Percentiles rank a stretch among this genome's conserved stretches.
Conservation (phyloP, 1,140 invertebrate species). For the Drosophila bocqueti region DNA sequence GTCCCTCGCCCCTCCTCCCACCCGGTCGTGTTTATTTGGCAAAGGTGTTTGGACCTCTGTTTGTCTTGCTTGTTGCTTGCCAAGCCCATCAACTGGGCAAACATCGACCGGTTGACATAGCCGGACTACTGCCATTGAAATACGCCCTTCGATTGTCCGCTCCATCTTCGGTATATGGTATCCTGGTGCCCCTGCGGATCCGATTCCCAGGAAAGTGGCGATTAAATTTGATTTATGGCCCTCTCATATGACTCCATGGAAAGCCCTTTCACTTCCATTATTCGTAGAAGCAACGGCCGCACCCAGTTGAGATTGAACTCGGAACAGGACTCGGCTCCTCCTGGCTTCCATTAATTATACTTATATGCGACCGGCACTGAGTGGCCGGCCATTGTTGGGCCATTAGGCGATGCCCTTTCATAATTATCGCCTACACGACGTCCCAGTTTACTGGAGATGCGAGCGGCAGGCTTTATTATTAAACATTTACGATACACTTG, state of each 20-base stretch:
- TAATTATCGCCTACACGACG: constrained; percentile 29
- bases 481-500: constrained; percentile 52
- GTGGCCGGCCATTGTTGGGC: constrained; percentile 8
- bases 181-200: not conserved
- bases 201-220: constrained; percentile 17
- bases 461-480: constrained; percentile 52
- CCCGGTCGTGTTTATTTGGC: constrained; percentile 20
- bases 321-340: not conserved
- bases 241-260: constrained; percentile 4
- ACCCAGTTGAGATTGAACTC: constrained; percentile 8
- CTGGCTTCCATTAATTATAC: constrained; percentile 37
- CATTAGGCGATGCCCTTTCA: constrained; percentile 39
- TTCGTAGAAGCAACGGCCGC: constrained; percentile 3
- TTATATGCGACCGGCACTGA: constrained; percentile 2
- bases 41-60: constrained; percentile 44
- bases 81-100: constrained; percentile 40
- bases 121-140: constrained; percentile 8
- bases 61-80: constrained; percentile 37
- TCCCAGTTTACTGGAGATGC: constrained; percentile 24
- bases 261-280: constrained; percentile 5
- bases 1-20: not conserved
- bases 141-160: not conserved
- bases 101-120: constrained; percentile 15
- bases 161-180: not conserved
- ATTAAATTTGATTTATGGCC: constrained; percentile 27